A percentile compares a stretch with the other conserved stretches of the same genome.
These are phyloP conservation scores for Callipepla californica DNA, from an alignment of 2,113 vertebrate genomes.

Conservation along the genomic window DNA sequence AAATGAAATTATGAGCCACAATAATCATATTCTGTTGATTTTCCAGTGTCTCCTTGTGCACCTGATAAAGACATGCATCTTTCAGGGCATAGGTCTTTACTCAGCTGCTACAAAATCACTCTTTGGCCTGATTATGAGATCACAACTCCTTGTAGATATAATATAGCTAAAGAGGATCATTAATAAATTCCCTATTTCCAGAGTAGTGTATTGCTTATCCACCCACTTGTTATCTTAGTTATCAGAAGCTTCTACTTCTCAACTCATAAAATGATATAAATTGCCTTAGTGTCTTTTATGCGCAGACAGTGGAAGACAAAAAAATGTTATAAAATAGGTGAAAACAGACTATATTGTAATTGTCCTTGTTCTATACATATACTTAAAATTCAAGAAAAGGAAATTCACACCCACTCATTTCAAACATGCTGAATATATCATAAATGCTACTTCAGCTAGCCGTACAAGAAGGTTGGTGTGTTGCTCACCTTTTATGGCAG, in stretches of 20 bases:
- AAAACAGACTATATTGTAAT: background rate
- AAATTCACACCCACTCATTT: background rate
- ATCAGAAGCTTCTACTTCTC: background rate
- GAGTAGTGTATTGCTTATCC: background rate
- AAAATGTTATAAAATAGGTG: background rate
- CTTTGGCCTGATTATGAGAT: background rate
- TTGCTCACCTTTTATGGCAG: background rate
- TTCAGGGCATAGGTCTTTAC: background rate
- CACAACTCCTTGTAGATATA: background rate
- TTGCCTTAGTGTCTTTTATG: background rate
- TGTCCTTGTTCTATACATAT: background rate
- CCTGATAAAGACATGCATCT: background rate
- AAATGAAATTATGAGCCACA: background rate
- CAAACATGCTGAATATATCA: background rate
- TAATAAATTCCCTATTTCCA: background rate
- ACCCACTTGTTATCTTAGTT: background rate
- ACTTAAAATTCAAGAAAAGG: background rate
- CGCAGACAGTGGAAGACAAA: background rate
- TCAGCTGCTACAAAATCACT: background rate
- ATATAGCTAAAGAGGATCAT: background rate
- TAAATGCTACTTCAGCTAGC: background rate
- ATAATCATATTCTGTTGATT: background rate
- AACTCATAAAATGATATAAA: background rate
- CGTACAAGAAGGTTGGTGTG: background rate
- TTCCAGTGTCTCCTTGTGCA: fast-evolving